A percentile compares a stretch with the other conserved stretches of the same genome.
Evolutionary conservation across 2,888 invertebrate genomes (phyloP).

Genomic region (Acanthosepion esculentum): DNA sequence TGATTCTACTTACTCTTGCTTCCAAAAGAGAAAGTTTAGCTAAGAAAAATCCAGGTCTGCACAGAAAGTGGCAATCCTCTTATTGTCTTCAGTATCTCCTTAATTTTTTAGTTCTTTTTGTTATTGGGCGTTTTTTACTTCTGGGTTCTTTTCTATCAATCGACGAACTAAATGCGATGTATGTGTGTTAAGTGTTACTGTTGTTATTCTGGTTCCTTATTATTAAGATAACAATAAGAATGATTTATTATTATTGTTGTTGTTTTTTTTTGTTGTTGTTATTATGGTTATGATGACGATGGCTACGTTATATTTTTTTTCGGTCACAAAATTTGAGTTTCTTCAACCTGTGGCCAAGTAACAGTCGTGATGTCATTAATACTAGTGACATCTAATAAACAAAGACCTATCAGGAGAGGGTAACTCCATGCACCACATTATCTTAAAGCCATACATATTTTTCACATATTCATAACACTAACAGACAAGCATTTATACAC

Average conservation of each 20-base stretch:
- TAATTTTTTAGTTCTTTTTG: not conserved
- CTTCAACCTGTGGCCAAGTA: slow-evolving; percentile 43
- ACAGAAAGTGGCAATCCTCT: slow-evolving; percentile 36
- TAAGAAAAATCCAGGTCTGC: slow-evolving; percentile 44
- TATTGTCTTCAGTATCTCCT: not conserved
- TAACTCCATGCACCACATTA: slow-evolving; percentile 40
- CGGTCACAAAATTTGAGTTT: slow-evolving; percentile 33
- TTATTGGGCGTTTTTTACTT: slow-evolving; percentile 16
- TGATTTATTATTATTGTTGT: not conserved
- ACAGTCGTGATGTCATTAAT: slow-evolving; percentile 45
- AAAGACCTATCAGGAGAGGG: slow-evolving; percentile 1
- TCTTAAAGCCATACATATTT: not conserved
- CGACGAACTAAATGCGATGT: not conserved
- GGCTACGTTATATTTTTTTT: not conserved
- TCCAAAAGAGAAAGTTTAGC: slow-evolving; percentile 42
- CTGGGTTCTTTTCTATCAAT: not conserved
- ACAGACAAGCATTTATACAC: no score
- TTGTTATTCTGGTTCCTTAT: not conserved
- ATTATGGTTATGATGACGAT: not conserved
- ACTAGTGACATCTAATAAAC: slow-evolving; percentile 47
- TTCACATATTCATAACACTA: no score
- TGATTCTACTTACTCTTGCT: slow-evolving; percentile 46
- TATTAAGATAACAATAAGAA: not conserved
- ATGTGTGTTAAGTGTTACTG: not conserved
- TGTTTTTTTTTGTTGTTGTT: not conserved